Evolutionary conservation across 2,113 vertebrate genomes (phyloP).

Genomic region (Poecilia latipinna): DNA sequence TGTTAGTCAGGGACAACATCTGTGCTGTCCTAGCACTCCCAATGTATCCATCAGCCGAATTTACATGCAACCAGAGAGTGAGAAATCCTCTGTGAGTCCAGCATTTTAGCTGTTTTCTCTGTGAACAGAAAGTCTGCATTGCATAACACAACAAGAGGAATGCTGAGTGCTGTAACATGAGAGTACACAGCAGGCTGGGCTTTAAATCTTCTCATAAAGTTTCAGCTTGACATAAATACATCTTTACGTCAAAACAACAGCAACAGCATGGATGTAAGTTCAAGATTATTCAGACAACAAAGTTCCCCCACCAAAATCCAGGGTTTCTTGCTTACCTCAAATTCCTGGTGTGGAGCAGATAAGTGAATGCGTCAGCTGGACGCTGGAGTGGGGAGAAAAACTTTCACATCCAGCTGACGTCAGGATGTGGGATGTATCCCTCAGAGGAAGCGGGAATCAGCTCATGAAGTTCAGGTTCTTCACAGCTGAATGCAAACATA

Average conservation of each 20-base stretch:
- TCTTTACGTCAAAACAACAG: neutral
- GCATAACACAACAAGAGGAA: slow-evolving; percentile 62
- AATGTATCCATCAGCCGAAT: no score
- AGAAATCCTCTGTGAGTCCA: neutral
- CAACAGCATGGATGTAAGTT: no score
- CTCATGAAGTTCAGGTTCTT: slow-evolving; percentile 21
- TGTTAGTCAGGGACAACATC: neutral
- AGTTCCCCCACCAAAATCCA: neutral
- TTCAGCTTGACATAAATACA: neutral
- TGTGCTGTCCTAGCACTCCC: neutral
- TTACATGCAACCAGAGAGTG: neutral
- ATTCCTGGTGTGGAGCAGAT: slow-evolving; percentile 43
- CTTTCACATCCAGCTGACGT: slow-evolving; percentile 69
- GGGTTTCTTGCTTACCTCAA: slow-evolving; percentile 48
- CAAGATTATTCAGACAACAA: neutral
- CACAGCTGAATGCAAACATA: neutral
- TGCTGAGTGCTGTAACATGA: slow-evolving; percentile 54
- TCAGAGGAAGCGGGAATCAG: slow-evolving; percentile 36
- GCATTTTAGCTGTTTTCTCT: slow-evolving; percentile 5
- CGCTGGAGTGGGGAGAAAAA: slow-evolving; percentile 59
- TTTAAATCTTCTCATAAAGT: neutral
- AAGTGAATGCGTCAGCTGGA: slow-evolving; percentile 51
- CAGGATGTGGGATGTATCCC: slow-evolving; percentile 64
- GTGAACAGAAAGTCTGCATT: slow-evolving; percentile 33
- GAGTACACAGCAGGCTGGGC: slow-evolving; percentile 19